Evolutionary conservation across 2,113 vertebrate genomes (phyloP), one percentile per base, ranked within the genome.

Genomic region (Ptilonorhynchus violaceus): DNA sequence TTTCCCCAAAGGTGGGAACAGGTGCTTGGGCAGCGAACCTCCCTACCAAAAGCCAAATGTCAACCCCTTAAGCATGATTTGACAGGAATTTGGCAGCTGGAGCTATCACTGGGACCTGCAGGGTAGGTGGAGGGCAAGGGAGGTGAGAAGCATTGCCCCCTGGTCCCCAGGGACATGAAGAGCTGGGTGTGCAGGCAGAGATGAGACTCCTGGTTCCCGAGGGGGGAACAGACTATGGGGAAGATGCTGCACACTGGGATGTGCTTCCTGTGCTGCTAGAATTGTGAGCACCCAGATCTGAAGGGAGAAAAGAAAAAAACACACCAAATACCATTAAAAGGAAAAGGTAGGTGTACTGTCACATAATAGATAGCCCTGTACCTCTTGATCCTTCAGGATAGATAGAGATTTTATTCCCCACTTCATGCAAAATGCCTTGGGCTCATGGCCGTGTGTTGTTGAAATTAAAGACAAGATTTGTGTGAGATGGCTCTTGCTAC

Each of bases 201-300:
- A 21, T 3, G 9, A 66, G n/a, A 52, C 0, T 0, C 15, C 22
- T 62, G n/a, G 14, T 15, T 70, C 30, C 25, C 68, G 42, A 31
- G 39, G 35, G 19, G 28, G 30, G n/a, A 59, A 30, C 0, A 0
- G 50, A 9, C 15, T 39, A 0, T 1, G 1, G 13, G 27, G 11
- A 73, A 66, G 22, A 17, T 66, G 31, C 17, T 9, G 2, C 20
- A n/a, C 5, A 4, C 15, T 39, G 56, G 41, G 41, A 28, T 83
- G 24, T 49, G 42, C 37, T 86, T 80, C 20, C 39, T 50, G 28
- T 0, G 2, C 63, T 66, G n/a, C 35, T 73, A 8, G n/a, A 77
- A 18, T 39, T 41, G 33, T 56, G 3, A 88, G 11, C 35, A 46
- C 41, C 18, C 47, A 39, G 41, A 41, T 28, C 13, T 39, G 24